phyloP scores from a whole-genome alignment of 2,113 vertebrate genomes.

The Daubentonia madagascariensis region DNA sequence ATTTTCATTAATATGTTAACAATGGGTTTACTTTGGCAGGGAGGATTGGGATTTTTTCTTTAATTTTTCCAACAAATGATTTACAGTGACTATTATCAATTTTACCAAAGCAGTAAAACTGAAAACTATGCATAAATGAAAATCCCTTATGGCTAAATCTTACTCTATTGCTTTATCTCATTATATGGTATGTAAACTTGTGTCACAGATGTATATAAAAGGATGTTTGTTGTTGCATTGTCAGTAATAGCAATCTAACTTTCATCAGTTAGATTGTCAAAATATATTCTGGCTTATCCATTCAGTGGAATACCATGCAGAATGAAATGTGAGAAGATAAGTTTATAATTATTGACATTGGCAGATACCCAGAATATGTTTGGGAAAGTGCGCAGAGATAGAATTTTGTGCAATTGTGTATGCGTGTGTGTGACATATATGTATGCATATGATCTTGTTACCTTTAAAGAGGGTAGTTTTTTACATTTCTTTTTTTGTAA shows the following conservation, averaged over 20 bases:
- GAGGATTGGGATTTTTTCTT: background rate
- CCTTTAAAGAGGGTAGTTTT: background rate
- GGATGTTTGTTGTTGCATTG: background rate
- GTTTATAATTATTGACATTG: background rate
- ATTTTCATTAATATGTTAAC: too few relatives aligned
- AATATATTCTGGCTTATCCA: background rate
- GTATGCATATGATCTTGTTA: background rate
- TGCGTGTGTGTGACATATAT: too few relatives aligned
- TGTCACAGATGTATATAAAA: accelerated
- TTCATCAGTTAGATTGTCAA: background rate
- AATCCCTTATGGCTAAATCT: background rate
- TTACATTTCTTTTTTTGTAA: background rate
- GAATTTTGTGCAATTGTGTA: background rate
- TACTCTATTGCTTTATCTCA: background rate
- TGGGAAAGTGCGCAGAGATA: background rate
- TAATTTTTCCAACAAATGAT: background rate
- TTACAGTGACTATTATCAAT: background rate
- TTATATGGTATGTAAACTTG: background rate
- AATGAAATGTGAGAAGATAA: background rate
- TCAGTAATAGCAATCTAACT: background rate
- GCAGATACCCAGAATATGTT: background rate
- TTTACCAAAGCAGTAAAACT: background rate
- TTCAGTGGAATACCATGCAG: background rate
- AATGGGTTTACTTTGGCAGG: background rate
- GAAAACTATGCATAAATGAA: background rate